These are phyloP conservation scores for Ecdyonurus torrentis DNA, from an alignment of 2,888 invertebrate species.

Conservation along the genomic window DNA sequence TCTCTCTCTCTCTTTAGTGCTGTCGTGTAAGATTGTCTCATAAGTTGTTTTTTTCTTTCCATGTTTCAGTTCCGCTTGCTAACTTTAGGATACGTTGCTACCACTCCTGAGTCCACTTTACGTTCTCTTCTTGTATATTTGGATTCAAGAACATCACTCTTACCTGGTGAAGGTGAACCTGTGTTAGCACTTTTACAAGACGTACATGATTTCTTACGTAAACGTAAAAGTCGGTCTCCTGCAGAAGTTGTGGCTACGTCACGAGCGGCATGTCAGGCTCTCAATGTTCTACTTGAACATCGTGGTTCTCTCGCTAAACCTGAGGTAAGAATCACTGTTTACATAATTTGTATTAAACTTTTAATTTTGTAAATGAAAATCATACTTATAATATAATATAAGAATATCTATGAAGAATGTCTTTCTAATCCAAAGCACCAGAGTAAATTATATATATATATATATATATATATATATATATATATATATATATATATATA, in stretches of 20 bases:
- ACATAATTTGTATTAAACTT: neutral
- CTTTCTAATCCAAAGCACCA: no score
- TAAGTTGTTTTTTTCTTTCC: no score
- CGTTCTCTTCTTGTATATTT: slow-evolving; percentile 37
- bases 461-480: no score
- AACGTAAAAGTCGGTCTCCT: neutral
- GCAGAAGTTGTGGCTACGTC: slow-evolving; percentile 35
- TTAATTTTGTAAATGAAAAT: no score
- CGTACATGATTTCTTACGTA: slow-evolving; percentile 36
- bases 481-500: no score
- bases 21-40: no score
- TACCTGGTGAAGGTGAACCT: slow-evolving; percentile 48
- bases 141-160: slow-evolving; percentile 27
- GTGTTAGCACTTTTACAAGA: slow-evolving; percentile 38
- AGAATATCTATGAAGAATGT: no score
- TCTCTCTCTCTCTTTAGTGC: no score
- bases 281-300: slow-evolving; percentile 45
- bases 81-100: slow-evolving; percentile 45
- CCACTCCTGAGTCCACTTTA: slow-evolving; percentile 37
- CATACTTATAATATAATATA: no score
- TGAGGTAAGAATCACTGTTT: slow-evolving; percentile 35
- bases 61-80: slow-evolving; percentile 34
- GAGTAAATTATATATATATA: no score
- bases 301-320: slow-evolving; percentile 52
- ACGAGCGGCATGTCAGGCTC: slow-evolving; percentile 38